These are phyloP conservation scores for Cyprinodon variegatus DNA, from an alignment of 2,113 vertebrate species.

Conservation along the genomic window DNA sequence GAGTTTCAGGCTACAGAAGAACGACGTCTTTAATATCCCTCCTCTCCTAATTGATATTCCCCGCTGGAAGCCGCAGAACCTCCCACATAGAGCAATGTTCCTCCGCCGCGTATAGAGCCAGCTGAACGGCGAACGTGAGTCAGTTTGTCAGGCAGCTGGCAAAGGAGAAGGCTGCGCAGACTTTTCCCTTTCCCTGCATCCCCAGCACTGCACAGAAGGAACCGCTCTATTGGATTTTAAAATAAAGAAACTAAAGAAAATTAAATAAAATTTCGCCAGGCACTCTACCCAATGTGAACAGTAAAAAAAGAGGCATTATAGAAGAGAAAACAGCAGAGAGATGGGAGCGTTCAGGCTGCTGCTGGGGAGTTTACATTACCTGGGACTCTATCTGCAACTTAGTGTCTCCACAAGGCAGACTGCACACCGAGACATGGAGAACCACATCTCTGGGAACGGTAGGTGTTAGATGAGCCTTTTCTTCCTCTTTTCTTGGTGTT, in stretches of 20 bases:
- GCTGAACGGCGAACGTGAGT: constrained; percentile 41
- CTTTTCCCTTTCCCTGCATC: neutral
- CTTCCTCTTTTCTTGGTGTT: neutral
- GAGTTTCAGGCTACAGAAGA: constrained; percentile 15
- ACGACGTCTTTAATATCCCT: constrained; percentile 71
- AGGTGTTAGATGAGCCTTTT: constrained; percentile 57
- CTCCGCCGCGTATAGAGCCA: constrained; percentile 68
- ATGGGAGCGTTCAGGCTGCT: constrained; percentile 88
- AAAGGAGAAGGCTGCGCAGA: constrained; percentile 36
- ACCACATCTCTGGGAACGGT: constrained; percentile 89
- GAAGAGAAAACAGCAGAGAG: constrained; percentile 64
- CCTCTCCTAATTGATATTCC: constrained; percentile 73
- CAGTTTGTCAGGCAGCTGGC: constrained; percentile 45
- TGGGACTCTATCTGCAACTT: constrained; percentile 94
- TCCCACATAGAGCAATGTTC: constrained; percentile 45
- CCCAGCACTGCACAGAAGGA: constrained; percentile 1
- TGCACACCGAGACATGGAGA: constrained; percentile 83
- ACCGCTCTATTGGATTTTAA: constrained; percentile 56
- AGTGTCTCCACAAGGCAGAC: constrained; percentile 82
- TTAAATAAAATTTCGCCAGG: neutral
- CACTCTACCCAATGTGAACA: constrained; percentile 71
- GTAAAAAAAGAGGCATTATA: constrained; percentile 40
- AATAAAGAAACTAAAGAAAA: neutral
- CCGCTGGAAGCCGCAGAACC: constrained; percentile 67
- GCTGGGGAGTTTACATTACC: constrained; percentile 89